These are phyloP conservation scores for Aspidiotus destructor DNA, from an alignment of 2,888 invertebrate genomes.

Conservation along the genomic window DNA sequence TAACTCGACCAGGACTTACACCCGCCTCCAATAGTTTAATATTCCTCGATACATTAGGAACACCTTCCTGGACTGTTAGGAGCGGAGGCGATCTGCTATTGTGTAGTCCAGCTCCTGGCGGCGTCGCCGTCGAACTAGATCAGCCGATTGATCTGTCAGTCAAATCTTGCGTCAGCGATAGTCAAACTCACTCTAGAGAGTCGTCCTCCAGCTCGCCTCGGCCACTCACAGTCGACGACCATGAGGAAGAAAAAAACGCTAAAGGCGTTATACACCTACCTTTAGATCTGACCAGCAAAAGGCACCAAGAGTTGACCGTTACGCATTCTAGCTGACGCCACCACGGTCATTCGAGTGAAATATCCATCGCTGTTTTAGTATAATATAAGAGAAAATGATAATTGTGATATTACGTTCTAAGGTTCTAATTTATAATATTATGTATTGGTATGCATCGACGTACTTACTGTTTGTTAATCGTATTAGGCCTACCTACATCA, in stretches of 20 bases:
- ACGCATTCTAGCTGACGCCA: conserved; percentile 26
- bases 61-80: conserved; percentile 32
- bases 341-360: neutral
- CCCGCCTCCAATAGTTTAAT: conserved; percentile 39
- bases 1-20: conserved; percentile 36
- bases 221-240: conserved; percentile 1
- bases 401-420: conserved; percentile 31
- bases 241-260: conserved; percentile 3
- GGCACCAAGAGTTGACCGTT: conserved; percentile 19
- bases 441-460: no score
- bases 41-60: conserved; percentile 39
- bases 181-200: neutral
- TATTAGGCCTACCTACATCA: no score
- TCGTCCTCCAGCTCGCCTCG: conserved; percentile 16
- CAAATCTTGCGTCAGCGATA: conserved; percentile 36
- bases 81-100: conserved; percentile 43
- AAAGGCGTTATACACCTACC: conserved; percentile 22
- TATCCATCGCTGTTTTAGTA: neutral
- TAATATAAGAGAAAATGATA: neutral
- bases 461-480: no score
- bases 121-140: conserved; percentile 45
- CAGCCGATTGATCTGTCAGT: conserved; percentile 46
- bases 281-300: conserved; percentile 30
- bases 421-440: conserved; percentile 12
- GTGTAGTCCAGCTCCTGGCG: conserved; percentile 44